Evolutionary conservation across 2,797 vertebrate species (phyloP).

Genomic region (Agapornis canus): DNA sequence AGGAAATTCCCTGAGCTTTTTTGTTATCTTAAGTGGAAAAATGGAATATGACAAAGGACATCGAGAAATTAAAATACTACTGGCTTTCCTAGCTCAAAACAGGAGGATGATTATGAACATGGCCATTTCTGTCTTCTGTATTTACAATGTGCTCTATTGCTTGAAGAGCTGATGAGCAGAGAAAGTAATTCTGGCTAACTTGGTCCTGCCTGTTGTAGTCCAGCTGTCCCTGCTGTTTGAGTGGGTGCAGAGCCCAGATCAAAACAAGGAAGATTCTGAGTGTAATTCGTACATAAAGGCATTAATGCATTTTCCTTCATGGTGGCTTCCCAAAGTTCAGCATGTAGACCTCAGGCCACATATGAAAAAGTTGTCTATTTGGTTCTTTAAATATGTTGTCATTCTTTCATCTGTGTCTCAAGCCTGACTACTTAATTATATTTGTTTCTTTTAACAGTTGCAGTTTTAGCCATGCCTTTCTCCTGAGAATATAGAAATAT

Average conservation of each 20-base stretch:
- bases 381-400: neutral
- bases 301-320: neutral
- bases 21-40: neutral
- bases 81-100: neutral
- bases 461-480: neutral
- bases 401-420: neutral
- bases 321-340: neutral
- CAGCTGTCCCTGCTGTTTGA: neutral
- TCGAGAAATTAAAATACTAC: neutral
- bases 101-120: neutral
- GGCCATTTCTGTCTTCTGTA: neutral
- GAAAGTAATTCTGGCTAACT: neutral
- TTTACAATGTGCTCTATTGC: neutral
- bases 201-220: neutral
- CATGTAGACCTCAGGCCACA: neutral
- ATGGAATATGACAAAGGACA: neutral
- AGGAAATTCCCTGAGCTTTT: neutral
- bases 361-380: neutral
- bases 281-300: neutral
- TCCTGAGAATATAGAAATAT: neutral
- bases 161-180: neutral
- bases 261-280: neutral
- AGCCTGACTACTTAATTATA: neutral
- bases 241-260: neutral
- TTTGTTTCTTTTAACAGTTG: neutral